Base-by-base conservation (phyloP, 1,140 invertebrate species). In the Carposina sasakii region DNA sequence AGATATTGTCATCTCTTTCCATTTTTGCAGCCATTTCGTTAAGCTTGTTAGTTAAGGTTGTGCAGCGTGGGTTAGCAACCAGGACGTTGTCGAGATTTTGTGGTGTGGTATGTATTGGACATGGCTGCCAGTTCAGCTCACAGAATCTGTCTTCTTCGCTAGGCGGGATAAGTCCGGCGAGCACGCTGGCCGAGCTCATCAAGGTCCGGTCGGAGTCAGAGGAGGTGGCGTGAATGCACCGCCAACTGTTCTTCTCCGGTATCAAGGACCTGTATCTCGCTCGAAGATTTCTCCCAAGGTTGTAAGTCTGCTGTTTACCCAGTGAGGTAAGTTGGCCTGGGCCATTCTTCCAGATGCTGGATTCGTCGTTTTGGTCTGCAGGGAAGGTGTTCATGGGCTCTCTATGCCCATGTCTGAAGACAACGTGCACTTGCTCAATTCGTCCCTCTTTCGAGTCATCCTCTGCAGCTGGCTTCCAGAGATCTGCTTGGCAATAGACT, bases 31-130 rank as follows among this genome's bases (percentile, higher is more conserved):
- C 26, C 9, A 37, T 37, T 12, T 16, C 10, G 20, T 45, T 22
- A 24, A 55, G 19, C 15, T 56, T 37, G 10, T 21, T 3, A 5
- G 51, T 39, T 17, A 44, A 55, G 15, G 39, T 36, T n/a, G 54
- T 55, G 26, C 63, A 66, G 1, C 24, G 9, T 12, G 17, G 23
- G 6, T 44, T 21, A 6, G 53, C 17, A n/a, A 19, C 22, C 10
- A 63, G 54, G 12, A 55, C 19, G 10, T 36, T 26, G 22, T 63
- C 60, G 12, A 20, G 23, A 6, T 28, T 28, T 28, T 28, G 24
- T 28, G 12, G 12, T 28, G 24, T 28, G 12, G 12, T 28, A 28
- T 48, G 36, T 30, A 62, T 42, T 0, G 55, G 51, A 4, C 49
- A 44, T 8, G 57, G 53, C 43, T 60, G 48, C 16, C 48, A 55